Conservation (phyloP, 2,888 invertebrate species). For the Parnassius smintheus region DNA sequence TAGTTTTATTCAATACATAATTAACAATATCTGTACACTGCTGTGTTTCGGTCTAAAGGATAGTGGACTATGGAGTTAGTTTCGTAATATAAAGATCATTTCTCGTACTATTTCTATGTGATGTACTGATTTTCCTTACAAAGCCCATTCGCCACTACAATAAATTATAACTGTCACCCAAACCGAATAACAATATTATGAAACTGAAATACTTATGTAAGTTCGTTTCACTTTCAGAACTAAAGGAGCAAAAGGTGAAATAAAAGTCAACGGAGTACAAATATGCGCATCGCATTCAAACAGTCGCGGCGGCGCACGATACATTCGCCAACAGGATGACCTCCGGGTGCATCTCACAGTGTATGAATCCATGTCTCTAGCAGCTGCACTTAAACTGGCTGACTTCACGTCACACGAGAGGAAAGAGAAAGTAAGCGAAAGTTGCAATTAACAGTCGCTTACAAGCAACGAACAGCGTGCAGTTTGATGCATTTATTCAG, state of each 20-base stretch:
- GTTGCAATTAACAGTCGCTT: neutral
- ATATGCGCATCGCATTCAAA: conserved; percentile 83
- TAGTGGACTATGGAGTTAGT: no score
- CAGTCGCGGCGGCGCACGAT: conserved; percentile 87
- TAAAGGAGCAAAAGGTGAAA: conserved; percentile 86
- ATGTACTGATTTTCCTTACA: no score
- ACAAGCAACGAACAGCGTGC: neutral
- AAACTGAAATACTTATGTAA: no score
- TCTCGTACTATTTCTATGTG: no score
- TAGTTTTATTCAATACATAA: no score
- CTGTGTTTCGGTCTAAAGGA: no score
- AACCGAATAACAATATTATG: no score
- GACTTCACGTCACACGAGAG: conserved; percentile 85
- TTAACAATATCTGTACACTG: no score
- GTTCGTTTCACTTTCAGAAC: conserved; percentile 65
- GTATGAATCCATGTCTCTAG: conserved; percentile 90
- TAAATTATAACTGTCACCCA: no score
- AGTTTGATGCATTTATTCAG: no score
- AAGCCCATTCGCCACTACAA: no score
- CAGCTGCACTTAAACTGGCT: conserved; percentile 91
- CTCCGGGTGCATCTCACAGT: conserved; percentile 88
- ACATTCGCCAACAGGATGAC: conserved; percentile 92
- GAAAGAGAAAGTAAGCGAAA: conserved; percentile 83
- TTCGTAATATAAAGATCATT: no score
- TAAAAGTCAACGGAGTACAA: conserved; percentile 85